phyloP scores from a whole-genome alignment of 1,140 invertebrate species.

The Drosophila fuyamai region DNA sequence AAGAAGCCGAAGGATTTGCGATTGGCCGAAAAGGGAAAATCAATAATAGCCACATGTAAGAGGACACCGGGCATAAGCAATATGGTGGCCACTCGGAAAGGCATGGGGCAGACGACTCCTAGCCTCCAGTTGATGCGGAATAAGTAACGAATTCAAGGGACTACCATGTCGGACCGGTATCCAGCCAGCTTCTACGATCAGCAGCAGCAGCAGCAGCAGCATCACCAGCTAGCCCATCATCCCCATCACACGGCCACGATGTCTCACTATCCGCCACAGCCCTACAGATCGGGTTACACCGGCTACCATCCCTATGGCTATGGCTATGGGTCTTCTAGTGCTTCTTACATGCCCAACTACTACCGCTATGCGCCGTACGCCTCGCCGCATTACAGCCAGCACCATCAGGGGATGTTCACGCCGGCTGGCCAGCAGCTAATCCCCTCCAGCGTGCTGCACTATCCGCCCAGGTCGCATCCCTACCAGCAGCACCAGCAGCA shows the following conservation, averaged over 20 bases:
- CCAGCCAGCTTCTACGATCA: slow-evolving; percentile 73
- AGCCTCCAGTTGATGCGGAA: slow-evolving; percentile 37
- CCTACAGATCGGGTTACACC: slow-evolving; percentile 54
- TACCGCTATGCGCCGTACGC: slow-evolving; percentile 74
- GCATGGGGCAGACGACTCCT: slow-evolving; percentile 51
- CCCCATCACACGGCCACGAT: slow-evolving; percentile 41
- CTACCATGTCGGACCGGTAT: slow-evolving; percentile 69
- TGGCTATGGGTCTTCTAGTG: slow-evolving; percentile 42
- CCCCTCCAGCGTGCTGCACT: slow-evolving; percentile 73
- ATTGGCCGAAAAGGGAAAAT: slow-evolving; percentile 50
- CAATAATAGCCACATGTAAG: slow-evolving; percentile 75
- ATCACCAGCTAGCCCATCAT: slow-evolving; percentile 24
- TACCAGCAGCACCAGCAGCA: slow-evolving; percentile 22
- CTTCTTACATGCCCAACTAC: slow-evolving; percentile 66
- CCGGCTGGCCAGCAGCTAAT: slow-evolving; percentile 71
- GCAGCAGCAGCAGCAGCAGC: slow-evolving; percentile 50
- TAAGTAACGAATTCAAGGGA: background rate
- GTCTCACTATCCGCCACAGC: slow-evolving; percentile 59
- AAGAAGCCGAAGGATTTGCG: slow-evolving; percentile 51
- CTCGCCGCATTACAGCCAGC: slow-evolving; percentile 72
- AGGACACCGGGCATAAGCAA: slow-evolving; percentile 58
- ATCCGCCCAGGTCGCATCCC: slow-evolving; percentile 50
- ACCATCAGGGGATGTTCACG: slow-evolving; percentile 67
- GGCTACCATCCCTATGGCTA: slow-evolving; percentile 65
- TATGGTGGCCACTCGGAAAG: slow-evolving; percentile 41